Evolutionary conservation across 2,113 vertebrate species (phyloP), one percentile per base, ranked within the genome.

Genomic region (Chrysochloris asiatica): DNA sequence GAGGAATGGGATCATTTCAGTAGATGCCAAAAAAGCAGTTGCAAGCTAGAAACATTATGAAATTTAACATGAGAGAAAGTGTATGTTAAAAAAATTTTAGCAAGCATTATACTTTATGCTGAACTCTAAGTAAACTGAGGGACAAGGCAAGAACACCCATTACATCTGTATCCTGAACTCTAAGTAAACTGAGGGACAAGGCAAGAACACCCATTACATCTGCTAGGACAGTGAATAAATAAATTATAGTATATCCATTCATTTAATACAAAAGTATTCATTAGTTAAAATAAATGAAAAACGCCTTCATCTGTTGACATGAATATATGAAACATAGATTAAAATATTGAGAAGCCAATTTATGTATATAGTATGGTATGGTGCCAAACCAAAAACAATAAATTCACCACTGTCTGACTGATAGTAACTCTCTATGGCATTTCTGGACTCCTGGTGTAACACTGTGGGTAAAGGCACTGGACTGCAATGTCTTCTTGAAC

Each of bases 121-220:
- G 61, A 89, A 86, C 43, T 81, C 65, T 65, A 80, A 81, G 80
- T 83, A 83, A 87, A 88, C 24, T 59, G 41, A 79, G 50, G 33
- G 38, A 43, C 5, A 71, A 77, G 30, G 45, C 21, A 79, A 78
- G 28, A 33, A 67, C 82, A 9, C 3, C n/a, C 14, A 43, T 77
- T 24, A 65, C 73, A 26, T 72, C 59, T 5, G 4, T 21, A 56
- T 21, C 8, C 19, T 56, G 54, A 56, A 22, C 24, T 13, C 19
- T 72, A 24, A 81, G 80, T 83, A 83, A 87, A 88, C 24, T 59
- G 41, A 79, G 50, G 33, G 38, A 43, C 5, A 71, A 77, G 30
- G 45, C 21, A 79, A 78, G 28, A 33, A 67, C 82, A 9, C 3
- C n/a, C 14, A 43, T 77, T 24, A 65, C 73, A 26, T 72, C 59